Evolutionary conservation across 1,140 invertebrate genomes (phyloP).

Genomic region (Phymastichus coffea): DNA sequence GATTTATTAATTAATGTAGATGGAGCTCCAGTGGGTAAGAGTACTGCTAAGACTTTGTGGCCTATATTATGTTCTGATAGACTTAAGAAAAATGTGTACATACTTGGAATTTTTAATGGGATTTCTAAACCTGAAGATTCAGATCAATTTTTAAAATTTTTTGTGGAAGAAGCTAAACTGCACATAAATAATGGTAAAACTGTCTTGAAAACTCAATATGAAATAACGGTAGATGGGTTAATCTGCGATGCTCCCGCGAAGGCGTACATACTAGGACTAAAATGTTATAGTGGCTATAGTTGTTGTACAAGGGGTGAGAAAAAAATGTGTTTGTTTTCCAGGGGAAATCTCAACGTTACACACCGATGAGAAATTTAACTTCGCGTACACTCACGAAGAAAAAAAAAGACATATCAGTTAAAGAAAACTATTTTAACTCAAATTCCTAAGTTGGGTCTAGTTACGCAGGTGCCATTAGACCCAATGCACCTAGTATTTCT

Average conservation of each 20-base stretch:
- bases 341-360: background rate
- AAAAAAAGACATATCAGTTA: background rate
- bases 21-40: conserved; percentile 29
- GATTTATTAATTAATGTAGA: conserved; percentile 30
- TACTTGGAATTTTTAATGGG: conserved; percentile 32
- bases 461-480: conserved; percentile 37
- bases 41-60: conserved; percentile 26
- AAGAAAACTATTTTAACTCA: background rate
- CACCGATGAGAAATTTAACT: background rate
- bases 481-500: conserved; percentile 46
- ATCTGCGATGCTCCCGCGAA: conserved; percentile 49
- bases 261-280: conserved; percentile 41
- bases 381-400: too few relatives aligned
- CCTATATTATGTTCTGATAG: conserved; percentile 33
- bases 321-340: conserved; percentile 8
- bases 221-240: conserved; percentile 17
- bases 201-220: conserved; percentile 12
- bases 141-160: conserved; percentile 26
- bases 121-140: conserved; percentile 26
- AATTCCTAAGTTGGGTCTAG: background rate
- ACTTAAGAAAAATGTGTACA: conserved; percentile 23
- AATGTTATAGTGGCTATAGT: conserved; percentile 42
- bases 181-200: conserved; percentile 23
- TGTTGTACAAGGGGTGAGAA: conserved; percentile 44
- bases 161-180: conserved; percentile 29